Percentiles rank a stretch among this genome's conserved stretches.
phyloP scores from a whole-genome alignment of 1,140 invertebrate genomes.

The Adoxophyes honmai region DNA sequence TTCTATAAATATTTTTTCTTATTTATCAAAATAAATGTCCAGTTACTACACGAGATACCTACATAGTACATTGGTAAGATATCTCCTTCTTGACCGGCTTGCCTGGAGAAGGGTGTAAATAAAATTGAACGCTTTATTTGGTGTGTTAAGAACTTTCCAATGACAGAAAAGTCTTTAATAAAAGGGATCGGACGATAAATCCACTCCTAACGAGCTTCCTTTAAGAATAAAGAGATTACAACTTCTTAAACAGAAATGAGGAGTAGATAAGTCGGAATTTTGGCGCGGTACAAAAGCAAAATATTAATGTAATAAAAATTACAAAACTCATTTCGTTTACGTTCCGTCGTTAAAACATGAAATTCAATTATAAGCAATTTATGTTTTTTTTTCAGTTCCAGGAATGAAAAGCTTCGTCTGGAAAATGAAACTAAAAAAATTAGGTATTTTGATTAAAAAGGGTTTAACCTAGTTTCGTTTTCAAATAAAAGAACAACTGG shows the following conservation, averaged over 20 bases:
- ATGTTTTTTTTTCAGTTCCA: too few relatives aligned
- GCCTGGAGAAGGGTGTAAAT: neutral
- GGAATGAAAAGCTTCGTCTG: too few relatives aligned
- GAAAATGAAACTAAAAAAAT: too few relatives aligned
- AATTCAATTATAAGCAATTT: too few relatives aligned
- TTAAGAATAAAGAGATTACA: slow-evolving; percentile 31
- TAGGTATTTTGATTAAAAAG: too few relatives aligned
- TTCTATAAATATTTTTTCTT: too few relatives aligned
- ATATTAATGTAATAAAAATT: slow-evolving; percentile 19
- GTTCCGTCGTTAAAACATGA: neutral
- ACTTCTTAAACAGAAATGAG: slow-evolving; percentile 31
- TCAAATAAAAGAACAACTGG: too few relatives aligned
- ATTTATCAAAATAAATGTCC: too few relatives aligned
- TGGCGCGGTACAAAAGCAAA: slow-evolving; percentile 20
- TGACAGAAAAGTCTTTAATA: neutral
- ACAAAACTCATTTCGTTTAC: neutral
- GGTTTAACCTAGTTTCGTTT: too few relatives aligned
- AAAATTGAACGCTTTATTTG: neutral
- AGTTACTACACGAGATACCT: too few relatives aligned
- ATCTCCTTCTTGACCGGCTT: neutral
- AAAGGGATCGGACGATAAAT: slow-evolving; percentile 25
- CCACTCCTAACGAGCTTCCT: slow-evolving; percentile 28
- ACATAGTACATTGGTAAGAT: neutral
- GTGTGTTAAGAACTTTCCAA: neutral
- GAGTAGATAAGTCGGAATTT: slow-evolving; percentile 28